Evolutionary conservation across 1,140 invertebrate species (phyloP), one percentile per base, ranked within the genome.

Genomic region (Teleopsis dalmanni): DNA sequence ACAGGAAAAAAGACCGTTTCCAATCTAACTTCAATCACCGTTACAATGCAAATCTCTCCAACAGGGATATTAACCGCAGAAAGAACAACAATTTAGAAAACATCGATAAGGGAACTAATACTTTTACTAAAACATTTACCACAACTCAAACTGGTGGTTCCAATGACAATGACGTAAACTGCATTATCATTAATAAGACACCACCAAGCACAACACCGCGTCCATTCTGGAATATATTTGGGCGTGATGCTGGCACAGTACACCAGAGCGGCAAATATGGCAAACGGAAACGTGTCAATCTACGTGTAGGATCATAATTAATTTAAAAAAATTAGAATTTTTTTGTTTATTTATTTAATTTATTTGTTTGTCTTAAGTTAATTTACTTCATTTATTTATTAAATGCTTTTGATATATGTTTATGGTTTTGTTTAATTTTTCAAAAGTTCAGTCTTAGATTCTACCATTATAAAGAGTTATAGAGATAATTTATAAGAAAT

Each of bases 181-280:
- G 64, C 58, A 67, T 67, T 19, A 60, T 64, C 48, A 67, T 67
- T 42, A 62, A 64, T 42, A 66, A 64, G 53, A 54, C 59, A 8
- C 22, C 51, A 13, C 31, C 47, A 3, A 62, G 59, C 5, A 66
- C 63, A 3, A 64, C 64, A 8, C 40, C 50, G 18, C 64, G 64
- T 44, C 64, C 64, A 33, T 66, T 66, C 58, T 66, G 61, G 64
- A 67, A 67, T 25, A 46, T 67, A 2, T 41, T 67, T 29, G 64
- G 64, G 6, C 58, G 64, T 5, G 47, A 33, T 13, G 29, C 27
- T 42, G 43, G 27, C 4, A 23, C 42, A 0, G n/a, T n/a, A n/a
- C 53, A 56, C 19, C 29, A 7, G 36, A 40, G 14, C 26, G 51
- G 52, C 25, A 56, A 56, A 0, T 67, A 62, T 18, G 64, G 64